These are phyloP conservation scores for Euplagia quadripunctaria DNA, from an alignment of 2,888 invertebrate genomes.

Conservation along the genomic window DNA sequence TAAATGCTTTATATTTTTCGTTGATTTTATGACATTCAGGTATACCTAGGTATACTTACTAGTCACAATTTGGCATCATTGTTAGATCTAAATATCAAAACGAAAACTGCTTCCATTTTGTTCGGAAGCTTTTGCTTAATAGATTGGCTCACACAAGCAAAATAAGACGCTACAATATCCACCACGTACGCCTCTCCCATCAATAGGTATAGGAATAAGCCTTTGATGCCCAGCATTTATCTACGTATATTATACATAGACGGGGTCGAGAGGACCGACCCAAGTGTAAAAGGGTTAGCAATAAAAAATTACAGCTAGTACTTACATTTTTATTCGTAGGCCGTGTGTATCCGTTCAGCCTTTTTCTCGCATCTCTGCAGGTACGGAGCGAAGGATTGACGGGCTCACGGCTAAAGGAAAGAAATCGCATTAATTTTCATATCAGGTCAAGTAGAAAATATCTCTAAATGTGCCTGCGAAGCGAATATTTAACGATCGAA, in stretches of 20 bases:
- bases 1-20: background rate
- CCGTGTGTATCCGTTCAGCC: conserved; percentile 74
- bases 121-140: no score
- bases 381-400: conserved; percentile 57
- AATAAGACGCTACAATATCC: background rate
- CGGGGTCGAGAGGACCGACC: conserved; percentile 18
- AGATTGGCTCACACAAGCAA: background rate
- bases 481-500: conserved; percentile 7
- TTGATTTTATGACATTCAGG: background rate
- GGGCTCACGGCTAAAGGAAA: conserved; percentile 60
- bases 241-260: background rate
- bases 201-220: conserved; percentile 24
- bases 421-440: conserved; percentile 25
- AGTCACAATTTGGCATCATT: no score
- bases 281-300: conserved; percentile 29
- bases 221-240: conserved; percentile 28
- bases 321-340: conserved; percentile 82
- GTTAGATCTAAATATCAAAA: no score
- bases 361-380: conserved; percentile 82
- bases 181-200: background rate
- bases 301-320: conserved; percentile 49
- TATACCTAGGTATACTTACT: no score
- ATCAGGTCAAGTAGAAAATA: conserved; percentile 6
- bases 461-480: background rate
- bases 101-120: background rate